Evolutionary conservation across 2,113 vertebrate genomes (phyloP), one percentile per base, ranked within the genome.

Genomic region (human): DNA sequence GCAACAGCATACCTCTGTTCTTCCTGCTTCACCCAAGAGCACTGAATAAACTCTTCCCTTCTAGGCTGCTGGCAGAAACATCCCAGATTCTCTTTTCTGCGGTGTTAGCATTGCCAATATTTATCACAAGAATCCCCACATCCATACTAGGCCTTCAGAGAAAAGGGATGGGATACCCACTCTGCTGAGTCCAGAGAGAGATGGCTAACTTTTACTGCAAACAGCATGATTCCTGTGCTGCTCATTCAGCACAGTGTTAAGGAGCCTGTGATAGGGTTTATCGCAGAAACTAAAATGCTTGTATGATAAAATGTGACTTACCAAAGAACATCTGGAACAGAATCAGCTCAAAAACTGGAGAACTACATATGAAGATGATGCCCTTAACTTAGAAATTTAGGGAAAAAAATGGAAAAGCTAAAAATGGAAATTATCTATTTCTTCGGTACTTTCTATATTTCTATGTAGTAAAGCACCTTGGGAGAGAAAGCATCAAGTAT

Each of bases 341-440:
- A 52, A 89, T 61, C 17, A 86, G 64, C 61, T 95, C 12, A 61
- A 48, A 94, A 84, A 90, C 64, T 61, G 27, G 3, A 72, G 18
- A 78, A 93, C 25, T 48, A 84, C 17, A 90, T 79, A 84, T 66
- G 73, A 81, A 92, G 27, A 80, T 45, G 93, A 4, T 76, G 13
- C 45, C 43, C n/a, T 93, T 84, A 90, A 88, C 72, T 66, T 45
- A 48, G 10, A 89, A 88, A 89, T 50, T 80, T 17, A 73, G 45
- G n/a, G 30, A 8, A 57, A 64, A 64, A 88, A 48, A 32, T 0
- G 38, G 8, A 52, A 86, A 95, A 72, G 68, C 22, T 79, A 68
- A 88, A 93, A 87, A 76, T 75, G 78, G 61, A 91, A 6, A 96
- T 35, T 50, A 94, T 38, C 27, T 30, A 94, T 83, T 83, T 84